Base-by-base conservation (phyloP, 2,888 invertebrate genomes). In the Polyommatus icarus region DNA sequence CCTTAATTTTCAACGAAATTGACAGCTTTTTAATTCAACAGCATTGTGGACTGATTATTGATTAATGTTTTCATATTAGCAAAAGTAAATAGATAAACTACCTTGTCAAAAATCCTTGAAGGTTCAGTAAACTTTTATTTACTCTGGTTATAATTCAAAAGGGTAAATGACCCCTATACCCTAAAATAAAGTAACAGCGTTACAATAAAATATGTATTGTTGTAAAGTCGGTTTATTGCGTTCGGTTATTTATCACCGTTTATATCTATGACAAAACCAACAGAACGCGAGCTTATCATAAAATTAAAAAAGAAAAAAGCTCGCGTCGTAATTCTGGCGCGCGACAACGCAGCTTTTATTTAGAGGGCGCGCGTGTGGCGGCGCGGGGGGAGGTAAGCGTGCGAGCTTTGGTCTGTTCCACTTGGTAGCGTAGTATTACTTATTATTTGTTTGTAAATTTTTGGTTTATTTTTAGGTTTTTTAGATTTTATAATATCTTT, bases 271-370 rank as follows among this genome's bases (percentile, higher is more conserved):
- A 75, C 75, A 54, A 54, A 75, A 75, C 75, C 75, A 75, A 75
- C 75, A 75, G 75, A 75, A 87, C 84, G 85, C 84, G 82, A 84
- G 89, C 87, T 92, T 91, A 93, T 92, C 91, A 89, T 92, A 91
- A 92, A 92, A 93, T 91, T 91, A 90, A 93, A 93, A 93, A 93
- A 89, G 88, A 92, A 93, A 92, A 88, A 88, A 88, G 88, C 88
- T 90, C 90, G 89, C 88, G 88, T 91, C 93, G 93, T 93, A 93
- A 92, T 90, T 93, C 93, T 91, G 91, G 89, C 93, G 91, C 87
- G 93, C 92, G 93, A 93, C 93, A 93, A 89, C 91, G 84, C 89
- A 91, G 88, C 90, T 92, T 93, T 93, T 93, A 91, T 92, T 91
- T 91, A 85, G 89, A 87, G 85, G 87, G 84, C 87, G 89, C 89